These are phyloP conservation scores for Hypsopygia costalis DNA, from an alignment of 2,888 invertebrate genomes.

Conservation along the genomic window DNA sequence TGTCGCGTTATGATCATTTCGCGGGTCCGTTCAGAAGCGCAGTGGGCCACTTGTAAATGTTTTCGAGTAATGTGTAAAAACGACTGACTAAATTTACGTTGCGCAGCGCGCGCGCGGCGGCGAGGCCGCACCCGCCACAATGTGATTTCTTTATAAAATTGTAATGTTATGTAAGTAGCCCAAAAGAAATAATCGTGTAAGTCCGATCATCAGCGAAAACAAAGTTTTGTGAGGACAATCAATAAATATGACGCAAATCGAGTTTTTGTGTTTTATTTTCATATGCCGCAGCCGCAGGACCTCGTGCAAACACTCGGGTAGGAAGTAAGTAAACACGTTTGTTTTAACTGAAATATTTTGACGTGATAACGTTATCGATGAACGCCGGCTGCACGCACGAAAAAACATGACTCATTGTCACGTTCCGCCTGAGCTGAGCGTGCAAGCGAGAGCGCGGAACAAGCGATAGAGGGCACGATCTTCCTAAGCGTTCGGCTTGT, in stretches of 20 bases:
- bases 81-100: conserved; percentile 71
- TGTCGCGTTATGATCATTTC: neutral
- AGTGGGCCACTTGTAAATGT: conserved; percentile 42
- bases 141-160: conserved; percentile 79
- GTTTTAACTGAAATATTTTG: too few species aligned
- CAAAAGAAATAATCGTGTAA: conserved; percentile 72
- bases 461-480: too few species aligned
- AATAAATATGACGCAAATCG: conserved; percentile 78
- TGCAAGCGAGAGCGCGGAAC: too few species aligned
- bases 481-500: too few species aligned
- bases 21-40: conserved; percentile 2
- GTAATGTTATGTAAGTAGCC: conserved; percentile 77
- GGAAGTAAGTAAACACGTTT: too few species aligned
- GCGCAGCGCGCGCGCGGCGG: conserved; percentile 41
- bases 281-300: too few species aligned
- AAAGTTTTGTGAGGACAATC: conserved; percentile 73
- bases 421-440: too few species aligned
- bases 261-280: conserved; percentile 53
- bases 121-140: conserved; percentile 49
- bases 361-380: too few species aligned
- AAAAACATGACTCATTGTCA: too few species aligned
- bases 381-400: too few species aligned
- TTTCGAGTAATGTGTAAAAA: conserved; percentile 61
- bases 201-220: conserved; percentile 70
- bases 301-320: too few species aligned